phyloP scores from a whole-genome alignment of 2,888 invertebrate species.

The Trachelus troglodyta region DNA sequence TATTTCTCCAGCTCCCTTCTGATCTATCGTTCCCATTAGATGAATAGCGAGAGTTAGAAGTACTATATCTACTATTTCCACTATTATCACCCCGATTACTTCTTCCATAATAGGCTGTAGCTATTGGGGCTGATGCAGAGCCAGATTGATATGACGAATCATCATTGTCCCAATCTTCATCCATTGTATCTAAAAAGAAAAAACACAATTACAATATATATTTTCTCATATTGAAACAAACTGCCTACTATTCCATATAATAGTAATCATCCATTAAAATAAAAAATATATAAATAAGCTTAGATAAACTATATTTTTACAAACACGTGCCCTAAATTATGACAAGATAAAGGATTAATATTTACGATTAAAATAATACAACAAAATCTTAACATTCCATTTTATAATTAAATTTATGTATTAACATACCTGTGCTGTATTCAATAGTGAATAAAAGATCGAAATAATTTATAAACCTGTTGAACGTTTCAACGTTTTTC shows the following conservation, averaged over 20 bases:
- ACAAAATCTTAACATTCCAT: not conserved
- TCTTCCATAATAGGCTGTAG: not conserved
- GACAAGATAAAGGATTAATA: not conserved
- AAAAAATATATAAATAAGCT: not conserved
- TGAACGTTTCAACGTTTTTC: not conserved
- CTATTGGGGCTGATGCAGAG: not conserved
- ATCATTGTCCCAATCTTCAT: constrained; percentile 5
- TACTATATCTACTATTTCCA: constrained; percentile 9
- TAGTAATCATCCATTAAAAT: not conserved
- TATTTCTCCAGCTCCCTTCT: constrained; percentile 6
- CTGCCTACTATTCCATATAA: not conserved
- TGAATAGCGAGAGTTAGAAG: not conserved
- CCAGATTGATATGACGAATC: constrained; percentile 3
- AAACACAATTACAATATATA: too few species aligned
- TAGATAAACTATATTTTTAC: not conserved
- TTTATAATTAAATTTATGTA: not conserved
- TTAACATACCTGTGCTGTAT: not conserved
- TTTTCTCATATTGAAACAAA: not conserved
- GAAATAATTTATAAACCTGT: not conserved
- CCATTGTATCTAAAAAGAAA: not conserved
- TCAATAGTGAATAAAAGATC: not conserved
- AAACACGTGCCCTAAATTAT: not conserved
- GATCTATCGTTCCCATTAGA: not conserved
- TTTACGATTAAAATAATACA: not conserved
- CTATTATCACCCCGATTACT: not conserved